phyloP scores from a whole-genome alignment of 2,797 vertebrate genomes.

The Cyprinella venusta region DNA sequence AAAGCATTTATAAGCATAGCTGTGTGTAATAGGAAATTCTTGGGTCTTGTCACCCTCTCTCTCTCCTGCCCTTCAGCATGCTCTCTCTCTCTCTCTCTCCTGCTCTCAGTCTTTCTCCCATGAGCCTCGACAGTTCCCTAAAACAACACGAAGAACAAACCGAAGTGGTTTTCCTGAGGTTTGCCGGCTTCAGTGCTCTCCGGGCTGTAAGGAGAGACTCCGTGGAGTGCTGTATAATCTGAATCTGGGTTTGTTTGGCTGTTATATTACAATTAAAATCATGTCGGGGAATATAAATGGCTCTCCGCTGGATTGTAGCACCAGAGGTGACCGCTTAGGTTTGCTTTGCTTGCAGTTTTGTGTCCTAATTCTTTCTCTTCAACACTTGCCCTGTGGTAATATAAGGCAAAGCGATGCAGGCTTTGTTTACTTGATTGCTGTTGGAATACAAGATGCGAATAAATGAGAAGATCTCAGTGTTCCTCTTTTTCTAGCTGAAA shows the following conservation, averaged over 20 bases:
- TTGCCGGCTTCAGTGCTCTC: constrained; percentile 60
- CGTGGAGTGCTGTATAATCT: constrained; percentile 45
- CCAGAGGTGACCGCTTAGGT: constrained; percentile 72
- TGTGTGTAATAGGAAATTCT: neutral
- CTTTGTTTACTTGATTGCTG: constrained; percentile 77
- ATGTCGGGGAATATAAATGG: constrained; percentile 60
- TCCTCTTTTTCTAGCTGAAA: neutral
- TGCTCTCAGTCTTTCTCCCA: constrained; percentile 13
- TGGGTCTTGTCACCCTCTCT: neutral
- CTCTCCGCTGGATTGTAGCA: constrained; percentile 66
- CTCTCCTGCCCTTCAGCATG: neutral
- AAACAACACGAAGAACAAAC: constrained; percentile 53
- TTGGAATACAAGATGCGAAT: constrained; percentile 74
- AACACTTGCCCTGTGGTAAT: constrained; percentile 72
- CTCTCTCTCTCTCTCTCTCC: neutral
- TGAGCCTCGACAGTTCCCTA: neutral
- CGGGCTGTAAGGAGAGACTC: too few species aligned
- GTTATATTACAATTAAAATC: constrained; percentile 78
- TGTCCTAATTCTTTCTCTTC: constrained; percentile 71
- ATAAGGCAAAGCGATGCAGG: constrained; percentile 75
- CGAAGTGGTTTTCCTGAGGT: constrained; percentile 56
- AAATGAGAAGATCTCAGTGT: constrained; percentile 68
- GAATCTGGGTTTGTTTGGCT: constrained; percentile 61
- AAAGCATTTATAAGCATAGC: neutral
- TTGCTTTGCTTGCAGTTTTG: constrained; percentile 79